phyloP scores from a whole-genome alignment of 2,797 vertebrate species.

The Staurois parvus region DNA sequence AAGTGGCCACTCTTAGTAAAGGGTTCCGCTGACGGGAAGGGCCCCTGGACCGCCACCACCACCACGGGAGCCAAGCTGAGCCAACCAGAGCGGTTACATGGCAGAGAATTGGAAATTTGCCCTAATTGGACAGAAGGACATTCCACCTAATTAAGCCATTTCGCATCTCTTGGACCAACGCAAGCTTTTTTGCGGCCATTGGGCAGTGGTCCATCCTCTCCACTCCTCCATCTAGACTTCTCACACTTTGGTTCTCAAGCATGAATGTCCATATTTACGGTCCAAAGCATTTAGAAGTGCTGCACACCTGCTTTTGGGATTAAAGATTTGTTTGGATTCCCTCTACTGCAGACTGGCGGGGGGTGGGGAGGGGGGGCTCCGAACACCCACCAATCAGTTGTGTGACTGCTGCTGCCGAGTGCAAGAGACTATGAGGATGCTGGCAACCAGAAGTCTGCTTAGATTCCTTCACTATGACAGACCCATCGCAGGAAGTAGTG shows the following conservation, averaged over 20 bases:
- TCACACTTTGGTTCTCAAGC: not conserved
- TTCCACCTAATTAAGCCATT: constrained; percentile 51
- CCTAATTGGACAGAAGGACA: constrained; percentile 41
- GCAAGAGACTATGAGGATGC: too few species aligned
- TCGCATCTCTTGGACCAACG: not conserved
- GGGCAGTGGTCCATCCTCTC: not conserved
- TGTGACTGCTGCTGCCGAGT: too few species aligned
- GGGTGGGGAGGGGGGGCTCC: too few species aligned
- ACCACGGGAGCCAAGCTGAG: not conserved
- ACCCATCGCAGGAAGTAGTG: too few species aligned
- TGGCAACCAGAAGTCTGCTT: too few species aligned
- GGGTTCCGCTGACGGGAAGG: not conserved
- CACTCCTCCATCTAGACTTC: not conserved
- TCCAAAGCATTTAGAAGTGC: not conserved
- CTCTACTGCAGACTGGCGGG: too few species aligned
- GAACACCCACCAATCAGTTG: too few species aligned
- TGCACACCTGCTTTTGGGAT: not conserved
- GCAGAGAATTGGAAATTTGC: constrained; percentile 10
- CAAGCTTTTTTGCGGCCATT: not conserved
- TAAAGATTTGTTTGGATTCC: not conserved
- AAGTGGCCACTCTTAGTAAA: constrained; percentile 15
- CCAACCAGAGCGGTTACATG: constrained; percentile 19
- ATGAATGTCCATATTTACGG: not conserved
- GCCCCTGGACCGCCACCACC: not conserved
- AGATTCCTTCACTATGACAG: too few species aligned